Base-by-base conservation (phyloP, 37 sponge, comb jelly and placozoan species). In the Beroe forskalii region DNA sequence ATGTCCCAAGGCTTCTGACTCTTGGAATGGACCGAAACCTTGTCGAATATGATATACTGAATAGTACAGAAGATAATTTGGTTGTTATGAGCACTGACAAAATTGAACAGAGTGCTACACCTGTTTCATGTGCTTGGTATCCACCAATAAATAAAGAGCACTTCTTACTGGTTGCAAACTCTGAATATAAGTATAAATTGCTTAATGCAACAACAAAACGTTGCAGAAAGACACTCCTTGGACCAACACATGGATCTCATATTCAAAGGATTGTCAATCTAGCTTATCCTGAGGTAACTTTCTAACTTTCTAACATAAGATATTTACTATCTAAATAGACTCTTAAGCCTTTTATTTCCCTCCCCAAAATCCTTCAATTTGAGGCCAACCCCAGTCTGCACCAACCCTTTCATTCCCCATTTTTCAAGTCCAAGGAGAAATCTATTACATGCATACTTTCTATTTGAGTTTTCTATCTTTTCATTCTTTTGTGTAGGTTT, bases 71-170 rank as follows among this genome's bases (percentile, higher is more conserved):
- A 48, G 94, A 98, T 69, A 92, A 96, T 62, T 92, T 98, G 17
- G 36, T 44, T 9, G 42, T 98, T 14, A 89, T 93, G 44, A 92
- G 92, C 67, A 62, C 90, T 0, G 94, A 95, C 67, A 80, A 95
- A 9, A 95, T 98, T 14, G 99, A 98, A 91, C 99, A 98, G 92
- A 96, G 95, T 92, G 96, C 95, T 14, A 62, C 92, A 3, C 96
- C 99, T 28, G 91, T 90, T 20, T 91, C 94, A 32, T 41, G 95
- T 30, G 89, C 89, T 8, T 94, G 95, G 95, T 98, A 95, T 92
- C 99, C 99, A 31, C 92, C 96, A 37, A 90, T 98, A 40, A 91
- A 94, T 42, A 96, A 95, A 91, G 99, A 98, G 75, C 93, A 94
- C 41, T 98, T 98, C 93, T 27, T 98, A 27, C 75, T 96, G 22